Evolutionary conservation across 2,797 vertebrate genomes (phyloP), one percentile per base, ranked within the genome.

Genomic region (Pipistrellus nathusii): DNA sequence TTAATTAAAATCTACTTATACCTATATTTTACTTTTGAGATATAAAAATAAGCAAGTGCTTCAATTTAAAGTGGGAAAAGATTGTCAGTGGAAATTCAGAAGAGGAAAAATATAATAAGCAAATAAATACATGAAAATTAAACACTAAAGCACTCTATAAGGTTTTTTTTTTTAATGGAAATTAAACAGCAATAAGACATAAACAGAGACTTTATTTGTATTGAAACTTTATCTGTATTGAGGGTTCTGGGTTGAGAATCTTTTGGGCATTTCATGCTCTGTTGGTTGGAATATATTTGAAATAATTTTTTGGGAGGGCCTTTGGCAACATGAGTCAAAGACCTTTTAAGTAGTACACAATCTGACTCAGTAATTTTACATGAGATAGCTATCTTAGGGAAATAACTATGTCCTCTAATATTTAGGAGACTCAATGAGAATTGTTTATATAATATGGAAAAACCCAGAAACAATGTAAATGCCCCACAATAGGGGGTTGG

Each of bases 241-340:
- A 62, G 44, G 21, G 32, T 53, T 77, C 62, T 62, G 23, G 72
- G 12, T 12, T 35, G 32, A 32, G 72, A 85, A n/a, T 57, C 68
- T 88, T 9, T 12, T 9, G 15, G 53, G 32, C 30, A 93, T 78
- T 84, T 30, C 55, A 62, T 53, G 44, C 53, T 73, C 17, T 85
- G 44, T 51, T 78, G 35, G 27, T 90, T 53, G 64, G 35, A 53
- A 53, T 30, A 62, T 15, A 85, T 71, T 35, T 14, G 30, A 85
- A 93, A 85, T 38, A 53, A 62, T 30, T 44, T 77, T 88, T 85
- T 44, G 44, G 8, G 32, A 78, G 44, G 44, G 44, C 32, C 32
- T 72, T 77, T 78, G 86, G 32, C 86, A 89, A 89, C 44, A 53
- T 44, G 84, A 73, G 20, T 73, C 21, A 87, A 73, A 87, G 73